A percentile compares a stretch with the other conserved stretches of the same genome.
Evolutionary conservation across 1,140 invertebrate species (phyloP).

Genomic region (Papilio machaon): DNA sequence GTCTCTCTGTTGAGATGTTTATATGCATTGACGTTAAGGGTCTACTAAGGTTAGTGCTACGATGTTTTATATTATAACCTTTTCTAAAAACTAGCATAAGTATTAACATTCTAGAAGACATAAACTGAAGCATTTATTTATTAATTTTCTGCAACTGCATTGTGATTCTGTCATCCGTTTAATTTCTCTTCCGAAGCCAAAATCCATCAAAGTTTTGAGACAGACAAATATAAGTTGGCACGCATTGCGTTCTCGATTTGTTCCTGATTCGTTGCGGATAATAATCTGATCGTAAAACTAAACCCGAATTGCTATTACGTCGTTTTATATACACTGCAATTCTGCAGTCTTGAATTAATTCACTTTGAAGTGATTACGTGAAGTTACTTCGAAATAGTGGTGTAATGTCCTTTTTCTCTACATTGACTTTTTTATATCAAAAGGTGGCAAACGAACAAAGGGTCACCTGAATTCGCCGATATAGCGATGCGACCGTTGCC

Average conservation of each 20-base stretch:
- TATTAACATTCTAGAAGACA: too few relatives aligned
- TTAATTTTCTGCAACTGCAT: not conserved
- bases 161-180: not conserved
- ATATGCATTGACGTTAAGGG: too few relatives aligned
- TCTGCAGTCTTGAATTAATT: not conserved
- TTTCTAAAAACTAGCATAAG: too few relatives aligned
- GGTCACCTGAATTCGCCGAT: too few relatives aligned
- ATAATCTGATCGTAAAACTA: conserved; percentile 11
- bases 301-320: not conserved
- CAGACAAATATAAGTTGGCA: not conserved
- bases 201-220: not conserved
- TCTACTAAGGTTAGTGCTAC: too few relatives aligned
- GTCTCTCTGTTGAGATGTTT: too few relatives aligned
- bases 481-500: too few relatives aligned
- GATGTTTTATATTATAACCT: too few relatives aligned
- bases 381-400: not conserved
- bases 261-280: not conserved
- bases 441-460: too few relatives aligned
- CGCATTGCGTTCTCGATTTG: conserved; percentile 10
- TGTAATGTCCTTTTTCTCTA: too few relatives aligned
- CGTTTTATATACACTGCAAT: not conserved
- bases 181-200: not conserved
- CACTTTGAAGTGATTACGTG: not conserved
- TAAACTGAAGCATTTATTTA: too few relatives aligned
- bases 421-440: too few relatives aligned